These are phyloP conservation scores for Drymodes brunneopygia DNA, from an alignment of 2,113 vertebrate genomes.

Conservation along the genomic window DNA sequence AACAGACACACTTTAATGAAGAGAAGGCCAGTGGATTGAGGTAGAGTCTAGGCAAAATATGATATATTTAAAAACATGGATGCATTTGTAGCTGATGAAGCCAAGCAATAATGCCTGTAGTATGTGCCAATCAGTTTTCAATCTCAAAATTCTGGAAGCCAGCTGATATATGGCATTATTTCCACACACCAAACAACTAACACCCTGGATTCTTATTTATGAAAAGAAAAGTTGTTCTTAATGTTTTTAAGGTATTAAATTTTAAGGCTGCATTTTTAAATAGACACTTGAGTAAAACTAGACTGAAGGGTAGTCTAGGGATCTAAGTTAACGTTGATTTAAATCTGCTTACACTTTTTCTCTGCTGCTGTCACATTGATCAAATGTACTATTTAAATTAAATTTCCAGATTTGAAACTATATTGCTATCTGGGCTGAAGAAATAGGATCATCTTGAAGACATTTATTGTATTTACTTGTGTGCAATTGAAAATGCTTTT, in stretches of 20 bases:
- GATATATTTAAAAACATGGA: neutral
- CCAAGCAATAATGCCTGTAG: neutral
- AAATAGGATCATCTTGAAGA: neutral
- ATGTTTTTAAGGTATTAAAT: neutral
- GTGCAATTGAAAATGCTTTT: constrained; percentile 10
- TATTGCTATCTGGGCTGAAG: neutral
- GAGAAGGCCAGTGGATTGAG: neutral
- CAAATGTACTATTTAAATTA: constrained; percentile 11
- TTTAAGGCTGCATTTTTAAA: neutral
- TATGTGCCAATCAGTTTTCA: neutral
- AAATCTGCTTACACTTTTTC: neutral
- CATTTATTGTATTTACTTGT: constrained; percentile 22
- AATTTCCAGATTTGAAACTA: neutral
- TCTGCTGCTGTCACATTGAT: neutral
- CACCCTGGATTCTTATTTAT: neutral
- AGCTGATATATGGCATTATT: neutral
- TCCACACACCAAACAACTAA: neutral
- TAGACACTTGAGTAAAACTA: neutral
- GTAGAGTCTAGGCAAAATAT: neutral
- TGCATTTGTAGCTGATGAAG: neutral
- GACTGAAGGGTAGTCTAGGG: neutral
- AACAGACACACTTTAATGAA: neutral
- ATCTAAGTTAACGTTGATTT: neutral
- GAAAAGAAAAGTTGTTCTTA: neutral
- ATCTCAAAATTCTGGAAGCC: neutral